Base-by-base conservation (phyloP, 2,113 vertebrate genomes). In the Larimichthys crocea region DNA sequence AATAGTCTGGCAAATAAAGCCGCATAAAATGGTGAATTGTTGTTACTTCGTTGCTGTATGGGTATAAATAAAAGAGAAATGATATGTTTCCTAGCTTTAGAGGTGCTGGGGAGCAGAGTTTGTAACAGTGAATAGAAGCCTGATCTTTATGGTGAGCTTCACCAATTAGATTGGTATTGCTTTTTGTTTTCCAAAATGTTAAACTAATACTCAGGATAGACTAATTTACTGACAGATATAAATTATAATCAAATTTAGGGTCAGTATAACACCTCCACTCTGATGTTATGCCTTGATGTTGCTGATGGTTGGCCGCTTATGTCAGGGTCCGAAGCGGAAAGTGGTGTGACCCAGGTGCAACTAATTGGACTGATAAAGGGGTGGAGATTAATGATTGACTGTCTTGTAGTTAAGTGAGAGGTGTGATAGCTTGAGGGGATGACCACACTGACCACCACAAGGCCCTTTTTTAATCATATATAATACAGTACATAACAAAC, bases 151-250 rank as follows among this genome's bases (percentile, higher is more conserved):
- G 53, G 0, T 14, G 22, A 56, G 11, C 53, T 24, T 31, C 31
- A 31, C 4, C 5, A 31, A 31, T 31, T 31, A 59, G 10, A 31
- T 10, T 49, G 10, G 14, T 24, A 24, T 70, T 1, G 10, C 26
- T 46, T n/a, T 55, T 6, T 14, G 14, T 24, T 56, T 14, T 12
- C 55, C 22, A 69, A 69, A 50, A 29, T 20, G 64, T 24, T 65
- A 1, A 66, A 10, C 22, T 4, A 48, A 19, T 67, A 26, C 20
- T 29, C 16, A 52, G 65, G 10, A 29, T 8, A 49, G 46, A 50
- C 42, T 48, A 50, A 14, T 56, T 69, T 71, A 71, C n/a, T 20
- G 69, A 46, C 31, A n/a, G 22, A 56, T 53, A 49, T 5, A 44
- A 35, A 6, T 24, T 9, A 10, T 12, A 56, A 53, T 31, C 15